phyloP scores from a whole-genome alignment of 2,888 invertebrate genomes.

The Hyalella azteca region DNA sequence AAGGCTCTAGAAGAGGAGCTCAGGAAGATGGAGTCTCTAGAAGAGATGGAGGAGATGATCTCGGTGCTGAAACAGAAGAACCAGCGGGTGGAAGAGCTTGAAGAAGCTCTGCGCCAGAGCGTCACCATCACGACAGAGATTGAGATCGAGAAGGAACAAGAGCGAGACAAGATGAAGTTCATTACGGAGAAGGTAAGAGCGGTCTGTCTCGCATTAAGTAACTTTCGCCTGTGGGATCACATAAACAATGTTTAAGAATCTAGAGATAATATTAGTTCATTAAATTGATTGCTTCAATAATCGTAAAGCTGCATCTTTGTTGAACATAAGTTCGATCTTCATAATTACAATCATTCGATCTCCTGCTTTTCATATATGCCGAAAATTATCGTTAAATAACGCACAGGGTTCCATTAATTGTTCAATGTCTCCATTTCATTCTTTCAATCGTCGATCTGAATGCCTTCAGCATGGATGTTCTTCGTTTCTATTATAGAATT shows the following conservation, averaged over 20 bases:
- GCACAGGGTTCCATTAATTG: too few species aligned
- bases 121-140: constrained; percentile 75
- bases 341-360: too few species aligned
- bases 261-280: too few species aligned
- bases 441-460: neutral
- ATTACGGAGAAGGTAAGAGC: constrained; percentile 72
- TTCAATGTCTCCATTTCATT: neutral
- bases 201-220: neutral
- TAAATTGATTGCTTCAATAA: too few species aligned
- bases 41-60: constrained; percentile 57
- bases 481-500: neutral
- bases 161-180: constrained; percentile 71
- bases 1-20: constrained; percentile 69
- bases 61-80: constrained; percentile 66
- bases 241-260: too few species aligned
- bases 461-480: constrained; percentile 18
- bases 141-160: constrained; percentile 71
- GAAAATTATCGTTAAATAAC: too few species aligned
- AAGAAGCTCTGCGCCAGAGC: constrained; percentile 83
- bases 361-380: too few species aligned
- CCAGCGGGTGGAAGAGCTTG: constrained; percentile 77
- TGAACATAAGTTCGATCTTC: too few species aligned
- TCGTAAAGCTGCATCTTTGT: too few species aligned
- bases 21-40: constrained; percentile 58
- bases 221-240: too few species aligned